These are phyloP conservation scores for Vicugna pacos DNA, from an alignment of 2,113 vertebrate species.

Conservation along the genomic window DNA sequence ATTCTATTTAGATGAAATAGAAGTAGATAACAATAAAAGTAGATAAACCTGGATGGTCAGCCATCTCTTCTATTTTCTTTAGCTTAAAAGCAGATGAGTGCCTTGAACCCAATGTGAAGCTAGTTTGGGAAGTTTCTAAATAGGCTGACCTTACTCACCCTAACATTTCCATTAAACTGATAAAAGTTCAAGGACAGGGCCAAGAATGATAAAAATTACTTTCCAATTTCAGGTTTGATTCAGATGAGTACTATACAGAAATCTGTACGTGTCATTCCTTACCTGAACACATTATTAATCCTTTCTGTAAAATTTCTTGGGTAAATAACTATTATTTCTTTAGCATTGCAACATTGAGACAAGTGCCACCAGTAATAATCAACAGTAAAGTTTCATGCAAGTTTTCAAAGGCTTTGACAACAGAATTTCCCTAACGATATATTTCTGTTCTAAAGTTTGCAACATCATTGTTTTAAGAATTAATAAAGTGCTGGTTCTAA, in stretches of 20 bases:
- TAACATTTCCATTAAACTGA: conserved; percentile 57
- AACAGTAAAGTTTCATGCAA: background rate
- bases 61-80: conserved; percentile 20
- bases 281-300: background rate
- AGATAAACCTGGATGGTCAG: background rate
- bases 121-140: background rate
- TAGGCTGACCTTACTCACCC: background rate
- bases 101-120: conserved; percentile 46
- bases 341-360: conserved; percentile 1
- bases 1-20: conserved; percentile 55
- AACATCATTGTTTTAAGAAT: conserved; percentile 29
- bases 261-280: background rate
- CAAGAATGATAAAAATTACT: background rate
- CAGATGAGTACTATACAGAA: background rate
- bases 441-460: conserved; percentile 9
- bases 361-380: background rate
- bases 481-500: conserved; percentile 31
- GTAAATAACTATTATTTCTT: conserved; percentile 21
- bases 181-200: conserved; percentile 40
- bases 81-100: conserved; percentile 16
- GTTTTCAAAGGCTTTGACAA: background rate
- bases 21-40: conserved; percentile 36
- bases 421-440: background rate
- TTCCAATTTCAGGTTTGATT: conserved; percentile 26
- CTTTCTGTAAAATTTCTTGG: background rate